Base-by-base conservation (phyloP, 2,888 invertebrate genomes). In the Eilema caniola region DNA sequence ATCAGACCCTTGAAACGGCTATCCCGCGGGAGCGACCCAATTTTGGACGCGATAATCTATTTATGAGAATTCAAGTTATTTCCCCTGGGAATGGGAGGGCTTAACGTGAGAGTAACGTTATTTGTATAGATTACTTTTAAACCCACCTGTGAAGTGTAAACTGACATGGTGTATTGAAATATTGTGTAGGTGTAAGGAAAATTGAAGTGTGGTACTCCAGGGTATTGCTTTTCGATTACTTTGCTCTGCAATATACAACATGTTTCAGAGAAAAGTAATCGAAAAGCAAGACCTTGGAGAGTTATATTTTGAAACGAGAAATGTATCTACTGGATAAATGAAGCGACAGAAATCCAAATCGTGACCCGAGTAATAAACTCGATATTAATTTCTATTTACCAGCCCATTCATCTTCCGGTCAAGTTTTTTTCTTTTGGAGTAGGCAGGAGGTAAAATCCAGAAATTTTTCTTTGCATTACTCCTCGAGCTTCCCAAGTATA, bases 31-130 rank as follows among this genome's bases (percentile, higher is more conserved):
- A 59, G 57, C 73, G 80, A 76, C 74, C 79, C 81, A 79, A 74
- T 81, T 77, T 75, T 68, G 33, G 67, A 68, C 59, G 75, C 69
- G 73, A 74, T 77, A 70, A 79, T 76, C 59, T 80, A 84, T 83
- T 85, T 77, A 85, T 79, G 74, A 72, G 67, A 70, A 77, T 78
- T 66, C 69, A 69, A 67, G 47, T 66, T 62, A 72, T 77, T 80
- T 77, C 77, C 74, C 73, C 8, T 47, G 67, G 71, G 77, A 24
- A 16, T 53, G 47, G 60, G 60, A 23, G 62, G 70, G 25, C 47
- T 33, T 61, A 31, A 16, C 53, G 3, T 23, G 61, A 25, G 60
- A 59, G 25, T 47, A 24, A 41, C 33, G 59, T 72, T 70, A 67
- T 71, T 66, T 70, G 76, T 77, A 65, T 69, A 67, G 68, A 75